A percentile compares a stretch with the other conserved stretches of the same genome.
Evolutionary conservation across 2,113 vertebrate species (phyloP).

Genomic region (Sterna hirundo): DNA sequence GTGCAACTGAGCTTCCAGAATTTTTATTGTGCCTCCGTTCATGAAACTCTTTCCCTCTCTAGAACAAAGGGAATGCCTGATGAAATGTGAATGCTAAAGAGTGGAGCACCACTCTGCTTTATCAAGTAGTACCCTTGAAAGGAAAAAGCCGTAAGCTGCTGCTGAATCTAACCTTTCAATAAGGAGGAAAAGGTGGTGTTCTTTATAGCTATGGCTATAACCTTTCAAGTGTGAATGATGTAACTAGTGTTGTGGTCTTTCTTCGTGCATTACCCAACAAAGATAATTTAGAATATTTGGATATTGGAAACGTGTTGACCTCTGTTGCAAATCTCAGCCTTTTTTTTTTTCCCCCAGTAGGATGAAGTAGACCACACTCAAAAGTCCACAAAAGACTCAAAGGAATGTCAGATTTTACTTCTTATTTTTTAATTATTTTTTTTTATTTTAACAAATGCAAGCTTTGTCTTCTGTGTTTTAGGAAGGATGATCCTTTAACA

Average conservation of each 20-base stretch:
- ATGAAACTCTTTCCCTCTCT: background rate
- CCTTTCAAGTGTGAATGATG: background rate
- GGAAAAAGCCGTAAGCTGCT: background rate
- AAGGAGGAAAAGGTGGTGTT: background rate
- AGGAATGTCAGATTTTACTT: background rate
- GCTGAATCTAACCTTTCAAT: background rate
- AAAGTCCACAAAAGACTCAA: background rate
- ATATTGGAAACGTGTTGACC: background rate
- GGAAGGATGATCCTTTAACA: background rate
- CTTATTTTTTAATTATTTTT: background rate
- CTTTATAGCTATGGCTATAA: background rate
- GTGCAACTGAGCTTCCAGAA: background rate
- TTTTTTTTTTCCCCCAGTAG: background rate
- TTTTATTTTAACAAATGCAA: background rate
- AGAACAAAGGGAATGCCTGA: background rate
- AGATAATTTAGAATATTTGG: background rate
- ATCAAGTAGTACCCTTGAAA: background rate
- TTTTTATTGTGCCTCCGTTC: background rate
- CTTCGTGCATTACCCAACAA: background rate
- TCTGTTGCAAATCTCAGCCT: background rate
- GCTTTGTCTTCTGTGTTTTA: background rate
- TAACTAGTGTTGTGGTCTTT: background rate
- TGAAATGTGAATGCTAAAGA: background rate
- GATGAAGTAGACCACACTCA: background rate
- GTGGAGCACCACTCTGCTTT: background rate